Base-by-base conservation (phyloP, 2,888 invertebrate species). In the Synanthedon formicaeformis region DNA sequence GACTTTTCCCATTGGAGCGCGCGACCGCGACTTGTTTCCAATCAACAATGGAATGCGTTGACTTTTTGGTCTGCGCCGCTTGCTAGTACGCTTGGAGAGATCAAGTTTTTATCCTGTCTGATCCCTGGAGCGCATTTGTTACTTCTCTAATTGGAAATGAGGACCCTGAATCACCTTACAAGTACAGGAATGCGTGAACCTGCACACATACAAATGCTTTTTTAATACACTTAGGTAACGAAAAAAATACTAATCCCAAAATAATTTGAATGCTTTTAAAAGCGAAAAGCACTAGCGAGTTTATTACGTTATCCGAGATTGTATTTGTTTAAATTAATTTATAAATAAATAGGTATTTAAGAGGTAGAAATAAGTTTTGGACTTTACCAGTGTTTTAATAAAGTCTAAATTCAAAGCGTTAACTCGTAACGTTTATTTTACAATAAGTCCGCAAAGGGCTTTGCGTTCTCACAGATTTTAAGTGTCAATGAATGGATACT, bases 31-130 rank as follows among this genome's bases (percentile, higher is more conserved):
- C 79, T 81, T 71, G 81, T 74, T 78, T 78, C 78, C 81, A 82
- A 82, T 86, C 83, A 76, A 81, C 81, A 84, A 82, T 77, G 84
- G 82, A 81, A 85, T 81, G 82, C 73, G 70, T 65, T 65, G 70
- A 76, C 78, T 79, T 83, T 85, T 84, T 80, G 81, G 79, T 80
- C 74, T 66, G 75, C 65, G 66, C 64, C 49, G 51, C 40, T 52
- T 52, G 53, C 63, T 58, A 63, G 62, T 65, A 60, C 60, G 52
- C 63, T 64, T 60, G 68, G 69, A 71, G 72, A 71, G 70, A 78
- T 73, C 80, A 61, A 72, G 73, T 80, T 80, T 80, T 81, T 78
- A 69, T 67, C 60, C 68, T 63, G 60, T 56, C 62, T 63, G 45
- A 45, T 45, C 45, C 45, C n/a, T n/a, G 60, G 62, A 64, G 63